phyloP scores from a whole-genome alignment of 2,888 invertebrate species.

The Pristionchus maxplancki region DNA sequence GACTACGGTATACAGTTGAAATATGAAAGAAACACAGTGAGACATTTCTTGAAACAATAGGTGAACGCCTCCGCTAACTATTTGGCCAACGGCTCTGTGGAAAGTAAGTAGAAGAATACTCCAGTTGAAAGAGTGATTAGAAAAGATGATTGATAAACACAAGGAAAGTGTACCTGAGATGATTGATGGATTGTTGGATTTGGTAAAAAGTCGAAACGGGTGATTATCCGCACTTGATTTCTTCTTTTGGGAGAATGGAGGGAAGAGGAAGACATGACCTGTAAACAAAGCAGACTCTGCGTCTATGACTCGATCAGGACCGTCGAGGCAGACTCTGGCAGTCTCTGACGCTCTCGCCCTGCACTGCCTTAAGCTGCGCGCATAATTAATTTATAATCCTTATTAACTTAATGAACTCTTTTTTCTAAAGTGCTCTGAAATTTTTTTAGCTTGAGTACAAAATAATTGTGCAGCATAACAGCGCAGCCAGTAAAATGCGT shows the following conservation, averaged over 20 bases:
- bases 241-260: neutral
- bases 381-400: no score
- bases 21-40: neutral
- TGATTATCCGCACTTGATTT: neutral
- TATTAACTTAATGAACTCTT: no score
- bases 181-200: neutral
- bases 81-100: neutral
- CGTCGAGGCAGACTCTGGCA: no score
- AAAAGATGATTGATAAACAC: slow-evolving; percentile 39
- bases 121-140: neutral
- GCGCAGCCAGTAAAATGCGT: no score
- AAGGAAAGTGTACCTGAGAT: neutral
- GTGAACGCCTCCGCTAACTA: neutral
- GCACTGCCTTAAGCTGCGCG: no score
- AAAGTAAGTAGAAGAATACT: neutral
- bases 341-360: no score
- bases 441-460: no score
- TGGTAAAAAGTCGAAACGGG: neutral
- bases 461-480: no score
- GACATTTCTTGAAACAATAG: neutral
- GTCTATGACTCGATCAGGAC: no score
- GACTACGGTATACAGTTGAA: neutral
- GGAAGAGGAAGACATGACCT: no score
- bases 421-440: no score
- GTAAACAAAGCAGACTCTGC: no score